Evolutionary conservation across 2,888 invertebrate genomes (phyloP), one percentile per base, ranked within the genome.

Genomic region (Athalia rosae): DNA sequence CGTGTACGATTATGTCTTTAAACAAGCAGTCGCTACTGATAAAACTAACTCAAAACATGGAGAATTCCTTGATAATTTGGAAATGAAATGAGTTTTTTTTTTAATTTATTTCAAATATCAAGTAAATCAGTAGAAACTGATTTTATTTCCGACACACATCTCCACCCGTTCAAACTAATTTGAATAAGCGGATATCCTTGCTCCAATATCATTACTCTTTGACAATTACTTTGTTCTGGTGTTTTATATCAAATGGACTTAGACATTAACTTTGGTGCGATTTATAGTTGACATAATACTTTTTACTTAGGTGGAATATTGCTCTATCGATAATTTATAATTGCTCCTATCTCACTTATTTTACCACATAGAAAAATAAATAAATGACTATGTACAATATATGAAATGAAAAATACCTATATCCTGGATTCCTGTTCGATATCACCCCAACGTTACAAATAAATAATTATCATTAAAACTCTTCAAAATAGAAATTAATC

Each of bases 351-450:
- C 6, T 47, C 61, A 41, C 45, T 76, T 58, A 79, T 77, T 81
- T 80, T 82, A 83, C 84, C 84, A 85, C 85, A 85, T 87, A 87
- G 84, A 88, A 87, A 88, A 87, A 87, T 87, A 87, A 88, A 85
- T 84, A 85, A 87, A 87, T 86, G 85, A 80, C 82, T 87, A 88
- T 88, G 86, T 88, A 88, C 87, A 87, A 83, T 85, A 86, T 87
- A 85, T 81, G 81, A 87, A 87, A 86, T 85, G 83, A 86, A 64
- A 69, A 28, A 28, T 28, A 28, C 28, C 28, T 28, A 28, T 66
- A 47, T 64, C 66, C 58, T 11, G 9, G 53, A 67, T 50, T 15
- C n/a, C 67, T 45, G 56, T 58, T 61, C 43, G 4, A 71, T 13
- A 59, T 41, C 58, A 13, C 45, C 43, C n/a, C 59, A 71, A 71